These are phyloP conservation scores for Ictalurus punctatus DNA, from an alignment of 2,113 vertebrate genomes.

Conservation along the genomic window DNA sequence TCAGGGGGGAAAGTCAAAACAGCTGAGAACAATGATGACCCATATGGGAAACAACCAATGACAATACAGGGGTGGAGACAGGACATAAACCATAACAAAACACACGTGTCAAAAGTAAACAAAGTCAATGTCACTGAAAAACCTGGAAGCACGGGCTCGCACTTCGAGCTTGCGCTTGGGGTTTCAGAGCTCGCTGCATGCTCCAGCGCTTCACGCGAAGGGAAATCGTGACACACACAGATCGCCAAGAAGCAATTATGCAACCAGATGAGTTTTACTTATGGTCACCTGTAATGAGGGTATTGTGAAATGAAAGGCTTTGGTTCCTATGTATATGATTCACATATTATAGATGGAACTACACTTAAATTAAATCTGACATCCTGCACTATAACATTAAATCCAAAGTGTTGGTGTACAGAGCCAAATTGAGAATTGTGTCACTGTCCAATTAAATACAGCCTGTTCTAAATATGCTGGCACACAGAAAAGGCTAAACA, in stretches of 20 bases:
- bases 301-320: not conserved
- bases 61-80: no score
- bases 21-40: no score
- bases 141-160: no score
- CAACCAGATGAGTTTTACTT: not conserved
- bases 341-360: not conserved
- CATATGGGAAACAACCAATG: no score
- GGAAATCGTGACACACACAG: not conserved
- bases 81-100: no score
- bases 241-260: not conserved
- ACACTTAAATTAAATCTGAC: not conserved
- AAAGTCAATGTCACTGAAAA: no score
- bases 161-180: no score
- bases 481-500: slow-evolving; percentile 49
- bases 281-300: slow-evolving; percentile 1
- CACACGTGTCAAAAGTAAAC: no score
- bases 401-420: not conserved
- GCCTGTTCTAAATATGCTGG: slow-evolving; percentile 36
- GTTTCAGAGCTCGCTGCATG: no score
- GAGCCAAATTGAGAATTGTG: slow-evolving; percentile 14
- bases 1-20: no score
- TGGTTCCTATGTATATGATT: not conserved
- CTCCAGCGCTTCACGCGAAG: no score
- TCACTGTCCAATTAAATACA: slow-evolving; percentile 35
- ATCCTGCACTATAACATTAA: not conserved